A percentile compares a stretch with the other conserved stretches of the same genome.
These are phyloP conservation scores for Neoscelio sp. DNA, from an alignment of 2,888 invertebrate genomes.

Conservation along the genomic window DNA sequence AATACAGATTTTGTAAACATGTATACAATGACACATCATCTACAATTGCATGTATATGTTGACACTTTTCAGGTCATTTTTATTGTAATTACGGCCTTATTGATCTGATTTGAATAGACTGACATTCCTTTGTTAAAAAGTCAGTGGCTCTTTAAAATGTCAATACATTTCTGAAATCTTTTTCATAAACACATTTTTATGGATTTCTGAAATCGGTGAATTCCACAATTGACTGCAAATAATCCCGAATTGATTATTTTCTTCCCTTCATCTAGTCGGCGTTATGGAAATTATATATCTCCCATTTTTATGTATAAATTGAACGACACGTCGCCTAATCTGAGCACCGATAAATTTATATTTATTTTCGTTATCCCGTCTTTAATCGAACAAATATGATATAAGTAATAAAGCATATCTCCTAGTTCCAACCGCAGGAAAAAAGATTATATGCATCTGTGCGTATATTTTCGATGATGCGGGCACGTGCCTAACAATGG, in stretches of 20 bases:
- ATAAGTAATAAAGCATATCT: conserved; percentile 63
- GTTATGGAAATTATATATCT: conserved; percentile 37
- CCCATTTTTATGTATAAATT: conserved; percentile 30
- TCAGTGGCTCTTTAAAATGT: too few relatives aligned
- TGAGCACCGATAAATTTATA: conserved; percentile 47
- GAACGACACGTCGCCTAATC: conserved; percentile 42
- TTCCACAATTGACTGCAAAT: conserved; percentile 5
- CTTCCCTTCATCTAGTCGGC: background rate
- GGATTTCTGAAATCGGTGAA: background rate
- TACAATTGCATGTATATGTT: too few relatives aligned
- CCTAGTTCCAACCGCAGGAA: conserved; percentile 40
- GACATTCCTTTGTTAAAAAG: too few relatives aligned
- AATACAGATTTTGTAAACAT: too few relatives aligned
- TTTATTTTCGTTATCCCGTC: conserved; percentile 59
- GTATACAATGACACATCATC: too few relatives aligned
- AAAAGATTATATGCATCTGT: conserved; percentile 70
- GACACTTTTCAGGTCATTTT: too few relatives aligned
- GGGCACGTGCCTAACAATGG: conserved; percentile 69
- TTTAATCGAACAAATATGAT: conserved; percentile 55
- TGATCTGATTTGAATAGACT: too few relatives aligned
- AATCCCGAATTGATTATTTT: conserved; percentile 29
- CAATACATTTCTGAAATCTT: background rate
- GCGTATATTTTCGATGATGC: conserved; percentile 69
- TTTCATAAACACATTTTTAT: background rate
- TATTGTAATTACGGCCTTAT: too few relatives aligned